These are phyloP conservation scores for Falco punctatus DNA, from an alignment of 2,113 vertebrate species.

Conservation along the genomic window DNA sequence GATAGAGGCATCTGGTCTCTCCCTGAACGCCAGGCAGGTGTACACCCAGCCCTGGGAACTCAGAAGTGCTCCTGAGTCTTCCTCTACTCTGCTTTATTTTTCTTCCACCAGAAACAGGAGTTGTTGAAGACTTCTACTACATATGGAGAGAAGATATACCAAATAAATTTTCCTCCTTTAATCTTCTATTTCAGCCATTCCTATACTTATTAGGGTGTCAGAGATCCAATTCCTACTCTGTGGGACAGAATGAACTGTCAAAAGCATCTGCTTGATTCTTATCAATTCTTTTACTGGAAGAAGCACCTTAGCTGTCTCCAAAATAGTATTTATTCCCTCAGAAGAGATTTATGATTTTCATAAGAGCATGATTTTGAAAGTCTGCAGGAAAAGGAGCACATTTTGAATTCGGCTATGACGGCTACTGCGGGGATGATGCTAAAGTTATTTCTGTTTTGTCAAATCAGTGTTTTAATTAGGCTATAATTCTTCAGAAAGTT, in stretches of 20 bases:
- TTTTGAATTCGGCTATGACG: neutral
- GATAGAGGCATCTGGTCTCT: neutral
- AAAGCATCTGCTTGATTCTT: neutral
- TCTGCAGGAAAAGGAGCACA: neutral
- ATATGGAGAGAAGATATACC: neutral
- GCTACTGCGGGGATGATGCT: neutral
- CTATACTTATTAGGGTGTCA: neutral
- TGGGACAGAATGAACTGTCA: neutral
- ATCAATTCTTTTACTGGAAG: neutral
- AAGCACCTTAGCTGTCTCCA: neutral
- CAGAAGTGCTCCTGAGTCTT: neutral
- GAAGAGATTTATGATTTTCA: conserved; percentile 8
- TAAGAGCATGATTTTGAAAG: neutral
- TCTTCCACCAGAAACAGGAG: neutral
- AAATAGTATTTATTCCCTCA: neutral
- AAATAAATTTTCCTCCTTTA: neutral
- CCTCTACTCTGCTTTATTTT: neutral
- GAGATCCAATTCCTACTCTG: neutral
- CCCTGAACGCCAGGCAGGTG: neutral
- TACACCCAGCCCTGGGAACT: neutral
- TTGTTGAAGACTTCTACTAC: neutral
- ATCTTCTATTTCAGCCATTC: neutral
- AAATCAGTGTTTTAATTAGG: conserved; percentile 37
- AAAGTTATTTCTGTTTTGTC: conserved; percentile 5
- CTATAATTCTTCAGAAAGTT: conserved; percentile 25